Base-by-base conservation (phyloP, 2,888 invertebrate genomes). In the Diabrotica balteata region DNA sequence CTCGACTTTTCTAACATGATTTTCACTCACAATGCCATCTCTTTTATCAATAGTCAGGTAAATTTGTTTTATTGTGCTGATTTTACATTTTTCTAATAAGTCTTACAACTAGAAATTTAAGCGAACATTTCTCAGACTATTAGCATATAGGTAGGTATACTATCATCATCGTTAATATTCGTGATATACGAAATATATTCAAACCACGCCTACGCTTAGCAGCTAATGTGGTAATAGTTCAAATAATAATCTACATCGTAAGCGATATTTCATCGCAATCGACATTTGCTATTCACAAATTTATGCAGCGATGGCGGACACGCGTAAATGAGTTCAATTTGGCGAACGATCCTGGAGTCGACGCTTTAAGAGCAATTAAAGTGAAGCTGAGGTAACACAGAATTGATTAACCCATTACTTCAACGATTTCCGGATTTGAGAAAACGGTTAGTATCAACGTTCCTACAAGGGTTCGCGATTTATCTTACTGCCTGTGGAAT, bases 381-480 rank as follows among this genome's bases (percentile, higher is more conserved):
- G 55, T 54, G 43, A 54, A 47, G 50, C 49, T 44, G 53, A 46
- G 61, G 61, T 62, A 55, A 63, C 55, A 49, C 8, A 46, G 53
- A 62, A 63, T 63, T 63, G 55, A 63, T 63, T 49, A 55, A 32
- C 63, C 55, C n/a, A 55, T 54, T 55, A 63, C 47, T 17, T 43
- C 42, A 32, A 62, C 61, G 11, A 49, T 49, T 42, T 17, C 22
- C 47, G 49, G 63, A 63, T 55, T 63, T 55, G 47, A 55, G 55
- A 46, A 47, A 63, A 63, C 43, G 49, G 10, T 63, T 55, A 8
- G 22, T 54, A 55, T 49, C 50, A 43, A 53, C 53, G 11, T 53
- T 53, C 10, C 4, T 32, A 53, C 53, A 53, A 43, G 42, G 17
- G 43, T 54, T 54, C 43, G 42, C 42, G 11, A 54, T 54, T 54